phyloP scores from a whole-genome alignment of 2,113 vertebrate genomes.

The Gobio gobio region DNA sequence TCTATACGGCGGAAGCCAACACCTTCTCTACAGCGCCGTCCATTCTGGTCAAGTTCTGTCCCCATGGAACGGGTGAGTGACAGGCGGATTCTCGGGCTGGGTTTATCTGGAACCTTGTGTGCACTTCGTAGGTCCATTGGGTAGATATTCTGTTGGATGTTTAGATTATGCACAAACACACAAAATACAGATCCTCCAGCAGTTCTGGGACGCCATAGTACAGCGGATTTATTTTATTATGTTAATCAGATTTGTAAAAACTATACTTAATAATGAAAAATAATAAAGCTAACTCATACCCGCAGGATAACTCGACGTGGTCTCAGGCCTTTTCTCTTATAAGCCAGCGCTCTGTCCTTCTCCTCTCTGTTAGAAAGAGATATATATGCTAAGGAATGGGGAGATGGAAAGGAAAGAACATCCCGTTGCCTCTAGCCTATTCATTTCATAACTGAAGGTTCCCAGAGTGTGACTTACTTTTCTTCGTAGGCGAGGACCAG shows the following conservation, averaged over 20 bases:
- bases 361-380: conserved; percentile 83
- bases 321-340: conserved; percentile 94
- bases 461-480: conserved; percentile 82
- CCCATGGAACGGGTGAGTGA: conserved; percentile 78
- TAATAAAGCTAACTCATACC: conserved; percentile 74
- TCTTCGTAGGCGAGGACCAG: conserved; percentile 96
- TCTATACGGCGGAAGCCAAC: conserved; percentile 72
- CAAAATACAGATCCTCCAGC: neutral
- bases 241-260: conserved; percentile 1
- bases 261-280: neutral
- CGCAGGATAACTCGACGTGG: conserved; percentile 91
- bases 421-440: neutral
- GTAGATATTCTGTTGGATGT: conserved; percentile 83
- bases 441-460: neutral
- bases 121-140: conserved; percentile 95
- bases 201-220: neutral
- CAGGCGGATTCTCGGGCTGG: conserved; percentile 73
- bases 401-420: neutral
- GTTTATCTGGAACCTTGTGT: conserved; percentile 83
- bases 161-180: neutral
- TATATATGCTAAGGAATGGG: conserved; percentile 32
- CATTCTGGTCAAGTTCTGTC: conserved; percentile 67
- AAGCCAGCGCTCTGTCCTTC: conserved; percentile 90
- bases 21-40: conserved; percentile 48
- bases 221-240: neutral